Evolutionary conservation across 2,113 vertebrate genomes (phyloP), one percentile per base, ranked within the genome.

Genomic region (Nannospalax galili): DNA sequence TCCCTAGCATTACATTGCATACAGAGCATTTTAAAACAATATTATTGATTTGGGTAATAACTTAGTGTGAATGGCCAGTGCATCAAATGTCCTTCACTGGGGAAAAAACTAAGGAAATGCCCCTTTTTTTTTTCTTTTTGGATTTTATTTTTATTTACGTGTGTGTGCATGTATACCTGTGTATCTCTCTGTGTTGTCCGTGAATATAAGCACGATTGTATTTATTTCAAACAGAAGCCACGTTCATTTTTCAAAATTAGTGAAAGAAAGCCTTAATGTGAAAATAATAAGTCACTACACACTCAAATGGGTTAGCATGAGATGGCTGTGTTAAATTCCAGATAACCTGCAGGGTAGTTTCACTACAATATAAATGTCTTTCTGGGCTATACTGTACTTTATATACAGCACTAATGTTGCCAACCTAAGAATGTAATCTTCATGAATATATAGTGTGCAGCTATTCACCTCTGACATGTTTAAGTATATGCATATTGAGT

Each of bases 381-480:
- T 92, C 64, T 74, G 64, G 35, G 17, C 5, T 69, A 32, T 14
- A 64, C 8, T 52, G 48, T 5, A 81, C 42, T 64, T 84, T 78
- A 79, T 91, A 11, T 78, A 81, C n/a, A 96, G 74, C 35, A 69
- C 28, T 58, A 32, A 20, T 32, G 15, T 93, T 88, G 69, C 8
- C 75, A 90, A 72, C 26, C 52, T 40, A 42, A 40, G 7, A 73
- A 86, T 40, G 24, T 22, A 92, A 35, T 91, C 5, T 65, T 92
- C 48, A 78, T 58, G 30, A 90, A 91, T 87, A 94, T 72, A 93
- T 74, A 95, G 80, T 90, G 19, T 69, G 58, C 7, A 96, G 35
- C 82, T 87, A 58, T 90, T 96, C 87, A 96, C 89, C 70, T 95
- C 95, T 95, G 94, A 92, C 92, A 93, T 88, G 56, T 90, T 95